Conservation (phyloP, 2,797 vertebrate genomes). For the Hypotaenidia okinawae region DNA sequence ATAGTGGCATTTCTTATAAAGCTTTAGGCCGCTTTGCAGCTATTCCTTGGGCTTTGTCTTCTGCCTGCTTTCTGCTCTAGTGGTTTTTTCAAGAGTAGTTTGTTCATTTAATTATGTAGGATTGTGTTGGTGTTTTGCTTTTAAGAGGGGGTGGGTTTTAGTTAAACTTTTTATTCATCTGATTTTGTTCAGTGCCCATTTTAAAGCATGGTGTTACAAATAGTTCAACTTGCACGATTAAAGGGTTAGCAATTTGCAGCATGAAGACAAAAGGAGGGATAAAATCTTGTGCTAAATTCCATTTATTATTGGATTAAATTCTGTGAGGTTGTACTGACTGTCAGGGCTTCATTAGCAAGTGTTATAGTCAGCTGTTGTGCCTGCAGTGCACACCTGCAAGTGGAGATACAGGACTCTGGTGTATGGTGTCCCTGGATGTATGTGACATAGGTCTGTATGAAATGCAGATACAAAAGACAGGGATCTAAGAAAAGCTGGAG, state of each 20-base stretch:
- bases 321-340: not conserved
- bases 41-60: not conserved
- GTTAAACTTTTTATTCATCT: not conserved
- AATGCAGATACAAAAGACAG: not conserved
- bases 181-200: not conserved
- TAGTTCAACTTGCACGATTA: not conserved
- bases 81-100: not conserved
- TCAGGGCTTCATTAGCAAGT: not conserved
- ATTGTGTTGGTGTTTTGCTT: not conserved
- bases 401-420: not conserved
- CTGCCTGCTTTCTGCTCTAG: not conserved
- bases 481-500: not conserved
- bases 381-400: not conserved
- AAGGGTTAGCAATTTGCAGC: not conserved
- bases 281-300: not conserved
- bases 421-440: not conserved
- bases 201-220: not conserved
- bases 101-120: not conserved
- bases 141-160: not conserved
- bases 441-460: not conserved
- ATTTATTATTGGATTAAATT: constrained; percentile 14
- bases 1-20: not conserved
- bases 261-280: not conserved
- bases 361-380: not conserved
- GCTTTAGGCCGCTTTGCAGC: not conserved